Percentiles rank a stretch among this genome's conserved stretches.
These are phyloP conservation scores for Epirrhoe tristata DNA, from an alignment of 2,888 invertebrate species.

Conservation along the genomic window DNA sequence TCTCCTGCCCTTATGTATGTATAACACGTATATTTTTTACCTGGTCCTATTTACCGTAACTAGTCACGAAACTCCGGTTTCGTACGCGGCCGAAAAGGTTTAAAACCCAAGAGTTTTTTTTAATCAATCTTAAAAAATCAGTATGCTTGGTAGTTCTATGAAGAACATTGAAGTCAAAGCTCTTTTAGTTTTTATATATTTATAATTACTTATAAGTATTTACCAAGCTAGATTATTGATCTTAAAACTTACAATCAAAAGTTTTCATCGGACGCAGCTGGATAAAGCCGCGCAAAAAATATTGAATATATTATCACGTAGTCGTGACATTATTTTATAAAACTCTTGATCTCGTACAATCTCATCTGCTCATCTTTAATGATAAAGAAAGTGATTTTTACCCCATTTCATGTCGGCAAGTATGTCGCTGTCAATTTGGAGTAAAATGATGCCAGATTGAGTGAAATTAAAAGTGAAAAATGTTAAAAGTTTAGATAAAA, in stretches of 20 bases:
- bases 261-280: neutral
- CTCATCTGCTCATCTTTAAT: neutral
- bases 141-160: too few species aligned
- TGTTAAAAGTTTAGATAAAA: constrained; percentile 8
- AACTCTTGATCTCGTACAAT: neutral
- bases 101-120: too few species aligned
- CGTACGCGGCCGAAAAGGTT: too few species aligned
- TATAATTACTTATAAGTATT: too few species aligned
- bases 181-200: too few species aligned
- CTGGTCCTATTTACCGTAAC: too few species aligned
- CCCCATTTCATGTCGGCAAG: neutral
- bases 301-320: neutral
- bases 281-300: neutral
- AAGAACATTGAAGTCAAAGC: too few species aligned
- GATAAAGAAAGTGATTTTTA: neutral
- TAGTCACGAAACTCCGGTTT: too few species aligned
- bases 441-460: neutral
- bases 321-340: neutral
- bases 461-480: neutral
- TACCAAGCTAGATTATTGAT: neutral
- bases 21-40: too few species aligned
- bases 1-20: too few species aligned
- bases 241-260: neutral
- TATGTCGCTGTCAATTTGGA: constrained; percentile 13
- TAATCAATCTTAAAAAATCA: too few species aligned